These are phyloP conservation scores for Plusia festucae DNA, from an alignment of 2,888 invertebrate species.

Conservation along the genomic window DNA sequence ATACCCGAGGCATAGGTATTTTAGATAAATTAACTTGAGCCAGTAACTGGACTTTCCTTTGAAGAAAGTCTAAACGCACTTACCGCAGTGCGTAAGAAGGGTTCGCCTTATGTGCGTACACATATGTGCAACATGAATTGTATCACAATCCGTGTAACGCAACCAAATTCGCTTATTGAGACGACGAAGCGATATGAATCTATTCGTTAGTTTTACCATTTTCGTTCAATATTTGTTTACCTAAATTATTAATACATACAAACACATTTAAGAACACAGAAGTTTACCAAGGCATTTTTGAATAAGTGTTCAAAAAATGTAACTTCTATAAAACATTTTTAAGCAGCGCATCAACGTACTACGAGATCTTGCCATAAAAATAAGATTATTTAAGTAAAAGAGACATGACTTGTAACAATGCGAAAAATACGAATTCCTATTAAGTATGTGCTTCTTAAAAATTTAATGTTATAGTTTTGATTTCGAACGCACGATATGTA, in stretches of 20 bases:
- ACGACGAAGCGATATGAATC: neutral
- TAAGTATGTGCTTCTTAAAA: too few relatives aligned
- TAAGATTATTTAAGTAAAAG: too few relatives aligned
- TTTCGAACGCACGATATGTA: too few relatives aligned
- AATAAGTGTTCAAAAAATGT: too few relatives aligned
- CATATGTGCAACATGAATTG: conserved; percentile 5
- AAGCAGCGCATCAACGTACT: too few relatives aligned
- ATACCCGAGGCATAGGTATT: neutral
- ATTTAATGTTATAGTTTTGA: too few relatives aligned
- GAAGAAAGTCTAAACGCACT: conserved; percentile 35
- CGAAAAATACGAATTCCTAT: too few relatives aligned
- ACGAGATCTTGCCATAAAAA: too few relatives aligned
- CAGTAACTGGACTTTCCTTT: conserved; percentile 30
- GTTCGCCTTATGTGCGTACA: conserved; percentile 48
- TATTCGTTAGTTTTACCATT: neutral
- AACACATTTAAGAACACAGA: neutral
- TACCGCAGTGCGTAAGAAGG: conserved; percentile 68
- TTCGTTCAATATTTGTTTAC: neutral
- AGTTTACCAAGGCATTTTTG: neutral
- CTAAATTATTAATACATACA: too few relatives aligned
- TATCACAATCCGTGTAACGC: conserved; percentile 6
- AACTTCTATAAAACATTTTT: too few relatives aligned
- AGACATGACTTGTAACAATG: too few relatives aligned
- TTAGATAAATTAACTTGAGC: neutral
- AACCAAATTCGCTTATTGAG: conserved; percentile 5